Base-by-base conservation (phyloP, 2,113 vertebrate genomes). In the Argyrosomus japonicus region DNA sequence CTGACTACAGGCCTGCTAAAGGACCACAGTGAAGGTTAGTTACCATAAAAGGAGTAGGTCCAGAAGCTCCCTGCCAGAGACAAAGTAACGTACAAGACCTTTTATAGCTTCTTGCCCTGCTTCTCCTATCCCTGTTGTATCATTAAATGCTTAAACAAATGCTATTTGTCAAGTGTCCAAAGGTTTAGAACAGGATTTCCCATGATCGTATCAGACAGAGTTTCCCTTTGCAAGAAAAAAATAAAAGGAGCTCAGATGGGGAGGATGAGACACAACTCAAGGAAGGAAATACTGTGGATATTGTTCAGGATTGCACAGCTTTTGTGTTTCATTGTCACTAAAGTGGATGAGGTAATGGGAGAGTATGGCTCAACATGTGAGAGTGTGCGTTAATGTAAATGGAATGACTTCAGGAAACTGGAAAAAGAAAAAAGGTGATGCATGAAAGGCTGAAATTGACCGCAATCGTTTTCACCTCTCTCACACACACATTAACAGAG, bases 261-360 rank as follows among this genome's bases (percentile, higher is more conserved):
- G 75, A 89, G 89, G 86, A 90, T 87, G 81, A 88, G 21, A 50
- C 58, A 81, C 51, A 72, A 84, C 73, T 54, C 64, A 70, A 86
- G 88, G 91, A 92, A 93, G 92, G 92, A 94, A 92, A 87, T 90
- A 32, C 60, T 68, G 50, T 56, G 74, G 58, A 85, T 86, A 56
- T 83, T 90, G 76, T 89, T 87, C 56, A 72, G 75, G 50, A 70
- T 43, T 23, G 48, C 27, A 79, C 69, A 80, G 54, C 40, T 7
- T 72, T 79, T 90, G 36, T 71, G 43, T 78, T 87, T 82, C 81
- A 83, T 87, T 88, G 89, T 88, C 47, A 29, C 32, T 73, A 6
- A 85, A 75, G 51, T 51, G 40, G 64, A 58, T 89, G 86, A 90
- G 71, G 87, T 87, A 89, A 91, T 90, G 86, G 77, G 63, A 86